These are phyloP conservation scores for Nyctereutes procyonoides DNA, from an alignment of 2,113 vertebrate genomes.

Conservation along the genomic window DNA sequence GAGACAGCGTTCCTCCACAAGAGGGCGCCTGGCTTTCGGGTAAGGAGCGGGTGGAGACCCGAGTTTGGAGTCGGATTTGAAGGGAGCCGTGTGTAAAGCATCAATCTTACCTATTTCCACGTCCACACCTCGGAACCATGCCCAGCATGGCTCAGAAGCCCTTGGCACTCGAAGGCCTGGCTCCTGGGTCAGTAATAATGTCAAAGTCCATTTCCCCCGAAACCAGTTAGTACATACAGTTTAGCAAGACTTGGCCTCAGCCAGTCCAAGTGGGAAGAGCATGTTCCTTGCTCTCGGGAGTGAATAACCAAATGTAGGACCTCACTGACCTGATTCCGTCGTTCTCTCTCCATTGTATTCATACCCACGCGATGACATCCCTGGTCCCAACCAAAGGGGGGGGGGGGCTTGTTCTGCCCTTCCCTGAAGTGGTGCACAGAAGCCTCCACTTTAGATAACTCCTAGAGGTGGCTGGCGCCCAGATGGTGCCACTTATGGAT, in stretches of 20 bases:
- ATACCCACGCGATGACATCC: neutral
- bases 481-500: neutral
- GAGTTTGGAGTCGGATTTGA: neutral
- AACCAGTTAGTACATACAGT: neutral
- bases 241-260: neutral
- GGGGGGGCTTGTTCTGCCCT: neutral
- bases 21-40: conserved; percentile 4
- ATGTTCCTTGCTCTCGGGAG: neutral
- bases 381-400: neutral
- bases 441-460: neutral
- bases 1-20: neutral
- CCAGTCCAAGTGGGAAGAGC: neutral
- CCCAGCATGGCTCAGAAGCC: neutral
- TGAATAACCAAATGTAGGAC: neutral
- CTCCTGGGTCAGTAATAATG: neutral
- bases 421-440: neutral
- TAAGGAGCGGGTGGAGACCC: neutral
- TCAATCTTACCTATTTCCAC: neutral
- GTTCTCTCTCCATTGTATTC: neutral
- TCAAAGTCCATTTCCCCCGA: neutral
- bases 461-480: neutral
- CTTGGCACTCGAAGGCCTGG: neutral
- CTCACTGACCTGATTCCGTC: too few species aligned
- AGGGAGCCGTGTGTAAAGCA: neutral
- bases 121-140: neutral